Evolutionary conservation across 2,113 vertebrate species (phyloP), one percentile per base, ranked within the genome.

Genomic region (Todiramphus chloris): DNA sequence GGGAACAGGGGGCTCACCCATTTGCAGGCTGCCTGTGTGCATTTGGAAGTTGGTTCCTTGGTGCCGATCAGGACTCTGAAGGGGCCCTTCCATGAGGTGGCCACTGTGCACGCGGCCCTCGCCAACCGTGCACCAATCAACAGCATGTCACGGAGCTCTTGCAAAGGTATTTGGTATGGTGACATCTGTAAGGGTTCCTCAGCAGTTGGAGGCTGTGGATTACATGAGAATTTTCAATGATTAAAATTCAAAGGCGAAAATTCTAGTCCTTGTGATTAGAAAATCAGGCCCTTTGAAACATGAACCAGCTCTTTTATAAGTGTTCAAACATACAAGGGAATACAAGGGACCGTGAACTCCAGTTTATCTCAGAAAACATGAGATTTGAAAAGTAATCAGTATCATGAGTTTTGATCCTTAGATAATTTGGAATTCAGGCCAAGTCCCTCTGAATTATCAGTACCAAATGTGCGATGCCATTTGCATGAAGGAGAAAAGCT

Each of bases 331-430:
- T 60, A 53, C 74, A 60, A 67, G 63, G 53, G 43, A 72, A 68
- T 79, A 63, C 72, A 72, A 92, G 48, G 28, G 58, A 96, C 88
- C 63, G 60, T 59, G 80, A 93, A 78, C 56, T 93, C 50, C 58
- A 87, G 56, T 64, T 72, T 73, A 35, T 83, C 85, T 76, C 76
- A 82, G 75, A 96, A 94, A 95, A 93, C 75, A 66, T 41, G 27
- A 92, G 78, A 83, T 93, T 79, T 89, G 70, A 94, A 76, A 93
- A 92, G 76, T 91, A 93, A 93, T 93, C 66, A 76, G 56, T 83
- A 82, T 95, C 78, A 69, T 92, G 94, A 93, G 63, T 82, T 95
- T 95, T 85, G 63, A 92, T 92, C 58, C 85, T 88, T 90, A 73
- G 85, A 62, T 90, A 68, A 85, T 82, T 91, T 80, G 59, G 53